Evolutionary conservation across 2,797 vertebrate species (phyloP).

Genomic region (Somateria mollissima): DNA sequence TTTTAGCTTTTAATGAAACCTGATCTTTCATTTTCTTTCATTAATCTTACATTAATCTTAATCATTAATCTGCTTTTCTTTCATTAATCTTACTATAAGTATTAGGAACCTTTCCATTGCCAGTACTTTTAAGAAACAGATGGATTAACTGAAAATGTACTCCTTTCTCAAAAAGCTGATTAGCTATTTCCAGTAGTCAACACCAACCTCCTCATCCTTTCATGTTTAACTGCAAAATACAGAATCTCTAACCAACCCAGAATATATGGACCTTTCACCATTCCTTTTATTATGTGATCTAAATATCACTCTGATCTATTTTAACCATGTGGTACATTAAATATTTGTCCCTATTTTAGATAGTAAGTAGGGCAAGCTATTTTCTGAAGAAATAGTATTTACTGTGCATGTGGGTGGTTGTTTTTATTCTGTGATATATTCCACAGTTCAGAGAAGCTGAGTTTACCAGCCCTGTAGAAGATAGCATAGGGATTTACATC

Average conservation of each 20-base stretch:
- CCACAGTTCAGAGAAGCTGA: neutral
- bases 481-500: neutral
- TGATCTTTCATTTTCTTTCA: slow-evolving; percentile 33
- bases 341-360: slow-evolving; percentile 45
- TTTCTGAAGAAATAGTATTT: slow-evolving; percentile 51
- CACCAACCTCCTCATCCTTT: neutral
- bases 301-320: slow-evolving; percentile 6
- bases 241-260: neutral
- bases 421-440: neutral
- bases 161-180: slow-evolving; percentile 11
- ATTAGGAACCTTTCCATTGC: neutral
- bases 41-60: slow-evolving; percentile 3
- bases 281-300: neutral
- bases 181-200: neutral
- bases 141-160: neutral
- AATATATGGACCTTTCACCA: neutral
- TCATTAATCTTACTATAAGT: neutral
- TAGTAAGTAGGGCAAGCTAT: slow-evolving; percentile 37
- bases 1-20: slow-evolving; percentile 19
- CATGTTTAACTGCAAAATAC: neutral
- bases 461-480: neutral
- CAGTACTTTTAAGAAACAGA: neutral
- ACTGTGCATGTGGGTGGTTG: neutral
- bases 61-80: neutral
- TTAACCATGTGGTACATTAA: neutral